Evolutionary conservation across 2,113 vertebrate genomes (phyloP).

Genomic region (Mesocricetus auratus): DNA sequence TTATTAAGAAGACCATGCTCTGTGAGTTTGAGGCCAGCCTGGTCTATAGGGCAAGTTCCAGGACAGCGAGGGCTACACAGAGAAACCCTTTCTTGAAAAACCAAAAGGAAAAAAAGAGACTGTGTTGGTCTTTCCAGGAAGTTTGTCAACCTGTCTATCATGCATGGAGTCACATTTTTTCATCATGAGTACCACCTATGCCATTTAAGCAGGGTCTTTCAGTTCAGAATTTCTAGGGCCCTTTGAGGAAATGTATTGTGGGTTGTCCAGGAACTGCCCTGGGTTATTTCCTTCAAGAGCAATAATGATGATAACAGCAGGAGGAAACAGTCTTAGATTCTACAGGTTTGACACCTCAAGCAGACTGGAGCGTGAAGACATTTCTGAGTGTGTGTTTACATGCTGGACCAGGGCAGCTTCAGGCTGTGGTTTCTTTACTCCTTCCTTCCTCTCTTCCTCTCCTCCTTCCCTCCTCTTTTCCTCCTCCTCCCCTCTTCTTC

Average conservation of each 20-base stretch:
- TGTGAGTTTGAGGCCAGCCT: background rate
- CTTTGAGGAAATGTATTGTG: background rate
- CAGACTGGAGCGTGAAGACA: background rate
- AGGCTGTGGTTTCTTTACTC: background rate
- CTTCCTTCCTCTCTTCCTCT: background rate
- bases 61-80: background rate
- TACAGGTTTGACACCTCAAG: background rate
- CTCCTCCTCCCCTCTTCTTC: rapidly evolving
- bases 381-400: background rate
- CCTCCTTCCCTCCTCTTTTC: background rate
- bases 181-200: background rate
- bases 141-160: background rate
- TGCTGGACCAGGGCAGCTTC: background rate
- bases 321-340: background rate
- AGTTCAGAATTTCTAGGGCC: background rate
- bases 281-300: background rate
- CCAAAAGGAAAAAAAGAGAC: background rate
- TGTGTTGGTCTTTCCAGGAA: background rate
- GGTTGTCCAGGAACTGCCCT: background rate
- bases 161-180: background rate
- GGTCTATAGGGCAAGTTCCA: background rate
- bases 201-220: background rate
- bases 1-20: background rate
- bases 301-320: background rate
- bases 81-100: background rate